Conservation (phyloP, 2,888 invertebrate species). For the Lordiphosa fenestrarum region DNA sequence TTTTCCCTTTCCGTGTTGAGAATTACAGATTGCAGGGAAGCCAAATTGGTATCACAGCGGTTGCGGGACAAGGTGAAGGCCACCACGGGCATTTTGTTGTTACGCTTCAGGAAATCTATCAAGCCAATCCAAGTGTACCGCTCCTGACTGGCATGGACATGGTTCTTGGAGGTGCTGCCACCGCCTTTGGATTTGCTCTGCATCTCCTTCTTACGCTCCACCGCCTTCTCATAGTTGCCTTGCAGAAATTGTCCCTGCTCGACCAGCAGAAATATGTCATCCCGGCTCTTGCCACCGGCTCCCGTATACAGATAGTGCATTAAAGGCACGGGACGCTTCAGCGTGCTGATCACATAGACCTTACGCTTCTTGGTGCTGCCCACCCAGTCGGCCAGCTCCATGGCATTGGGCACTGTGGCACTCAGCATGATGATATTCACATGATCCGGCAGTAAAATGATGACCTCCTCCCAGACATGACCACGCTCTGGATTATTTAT, state of each 20-base stretch:
- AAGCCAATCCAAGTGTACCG: slow-evolving; percentile 91
- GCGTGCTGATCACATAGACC: slow-evolving; percentile 95
- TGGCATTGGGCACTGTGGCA: slow-evolving; percentile 98
- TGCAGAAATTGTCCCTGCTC: slow-evolving; percentile 87
- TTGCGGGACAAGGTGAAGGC: slow-evolving; percentile 93
- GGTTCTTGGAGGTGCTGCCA: slow-evolving; percentile 37
- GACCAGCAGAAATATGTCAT: slow-evolving; percentile 89
- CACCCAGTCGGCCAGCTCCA: slow-evolving; percentile 97
- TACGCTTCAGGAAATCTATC: slow-evolving; percentile 89
- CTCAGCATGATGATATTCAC: slow-evolving; percentile 98
- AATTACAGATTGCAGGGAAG: slow-evolving; percentile 85
- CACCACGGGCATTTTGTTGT: slow-evolving; percentile 94
- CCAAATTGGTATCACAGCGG: slow-evolving; percentile 83
- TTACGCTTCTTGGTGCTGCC: slow-evolving; percentile 92
- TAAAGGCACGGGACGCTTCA: slow-evolving; percentile 96
- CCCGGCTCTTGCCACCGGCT: slow-evolving; percentile 84
- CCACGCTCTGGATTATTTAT: slow-evolving; percentile 98
- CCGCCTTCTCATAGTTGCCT: slow-evolving; percentile 84
- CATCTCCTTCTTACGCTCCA: slow-evolving; percentile 81
- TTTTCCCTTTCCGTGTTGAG: slow-evolving; percentile 93
- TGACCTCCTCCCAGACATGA: slow-evolving; percentile 99
- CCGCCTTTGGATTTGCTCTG: slow-evolving; percentile 67
- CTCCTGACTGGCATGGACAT: slow-evolving; percentile 84
- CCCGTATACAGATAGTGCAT: slow-evolving; percentile 95
- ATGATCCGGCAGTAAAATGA: slow-evolving; percentile 96